A percentile compares a stretch with the other conserved stretches of the same genome.
Evolutionary conservation across 35 echinoderm and acorn worm species (phyloP).

Genomic region (Apostichopus californicus): DNA sequence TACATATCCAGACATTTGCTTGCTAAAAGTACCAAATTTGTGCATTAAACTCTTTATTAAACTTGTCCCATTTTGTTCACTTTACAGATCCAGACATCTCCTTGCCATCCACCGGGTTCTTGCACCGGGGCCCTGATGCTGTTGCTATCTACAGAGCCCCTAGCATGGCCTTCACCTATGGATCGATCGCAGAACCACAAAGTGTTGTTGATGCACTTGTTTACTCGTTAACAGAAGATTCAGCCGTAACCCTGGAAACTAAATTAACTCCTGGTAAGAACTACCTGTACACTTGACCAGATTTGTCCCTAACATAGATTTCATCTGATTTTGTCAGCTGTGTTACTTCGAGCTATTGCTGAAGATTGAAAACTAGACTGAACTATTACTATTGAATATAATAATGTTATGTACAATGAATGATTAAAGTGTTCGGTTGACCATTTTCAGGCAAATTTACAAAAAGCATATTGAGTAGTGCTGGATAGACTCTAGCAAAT

Average conservation of each 20-base stretch:
- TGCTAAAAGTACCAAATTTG: too few relatives aligned
- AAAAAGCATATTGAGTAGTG: too few relatives aligned
- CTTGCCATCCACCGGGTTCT: constrained; percentile 52
- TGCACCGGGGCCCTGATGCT: constrained; percentile 84
- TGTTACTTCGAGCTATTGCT: neutral
- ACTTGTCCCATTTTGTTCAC: neutral
- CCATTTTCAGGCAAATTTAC: too few relatives aligned
- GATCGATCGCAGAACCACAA: constrained; percentile 39
- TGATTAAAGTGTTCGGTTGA: too few relatives aligned
- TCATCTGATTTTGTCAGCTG: neutral
- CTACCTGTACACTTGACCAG: neutral
- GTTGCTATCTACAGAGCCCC: constrained; percentile 80
- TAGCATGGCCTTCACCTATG: constrained; percentile 70
- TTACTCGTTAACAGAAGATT: constrained; percentile 58
- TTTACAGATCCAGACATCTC: constrained; percentile 56
- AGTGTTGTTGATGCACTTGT: constrained; percentile 87
- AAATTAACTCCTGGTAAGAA: constrained; percentile 74
- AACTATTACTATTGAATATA: too few relatives aligned
- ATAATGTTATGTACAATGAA: too few relatives aligned
- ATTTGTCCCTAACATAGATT: too few relatives aligned
- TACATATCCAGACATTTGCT: too few relatives aligned
- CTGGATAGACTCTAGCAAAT: too few relatives aligned
- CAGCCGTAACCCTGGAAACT: constrained; percentile 38
- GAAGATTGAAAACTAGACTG: too few relatives aligned
- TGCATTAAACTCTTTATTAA: too few relatives aligned